Evolutionary conservation across 2,888 invertebrate genomes (phyloP).

Genomic region (Eristalis intricaria): DNA sequence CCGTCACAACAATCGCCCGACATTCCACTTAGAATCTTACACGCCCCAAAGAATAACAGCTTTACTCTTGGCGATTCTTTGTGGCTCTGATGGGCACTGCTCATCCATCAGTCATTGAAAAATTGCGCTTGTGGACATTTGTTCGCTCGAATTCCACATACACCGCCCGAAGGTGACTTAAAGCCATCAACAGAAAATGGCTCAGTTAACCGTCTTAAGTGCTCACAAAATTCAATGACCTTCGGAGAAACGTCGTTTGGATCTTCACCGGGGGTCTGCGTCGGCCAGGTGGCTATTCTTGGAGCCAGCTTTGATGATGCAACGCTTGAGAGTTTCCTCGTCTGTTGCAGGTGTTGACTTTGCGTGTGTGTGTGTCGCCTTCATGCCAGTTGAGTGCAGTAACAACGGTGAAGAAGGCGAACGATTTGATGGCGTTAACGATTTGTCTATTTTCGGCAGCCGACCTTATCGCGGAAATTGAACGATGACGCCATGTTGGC

Average conservation of each 20-base stretch:
- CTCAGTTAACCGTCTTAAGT: background rate
- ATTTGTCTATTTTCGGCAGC: constrained; percentile 13
- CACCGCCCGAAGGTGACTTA: background rate
- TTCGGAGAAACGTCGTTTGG: background rate
- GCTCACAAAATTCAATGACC: background rate
- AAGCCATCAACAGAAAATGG: background rate
- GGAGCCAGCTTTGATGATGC: background rate
- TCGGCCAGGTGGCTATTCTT: background rate
- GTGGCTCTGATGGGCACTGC: background rate
- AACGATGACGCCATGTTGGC: background rate
- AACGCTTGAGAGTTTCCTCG: background rate
- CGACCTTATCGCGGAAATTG: constrained; percentile 21
- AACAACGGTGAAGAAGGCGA: background rate
- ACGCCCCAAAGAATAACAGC: constrained; percentile 6
- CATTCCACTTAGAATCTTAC: constrained; percentile 8
- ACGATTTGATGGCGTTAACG: constrained; percentile 9
- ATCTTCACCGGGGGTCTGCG: background rate
- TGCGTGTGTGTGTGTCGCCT: background rate
- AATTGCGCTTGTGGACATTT: background rate
- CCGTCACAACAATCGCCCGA: constrained; percentile 14
- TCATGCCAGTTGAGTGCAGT: background rate
- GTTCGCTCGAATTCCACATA: background rate
- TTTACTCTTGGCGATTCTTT: constrained; percentile 7
- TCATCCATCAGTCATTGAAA: background rate
- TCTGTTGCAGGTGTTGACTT: background rate